A percentile compares a stretch with the other conserved stretches of the same genome.
These are phyloP conservation scores for Apodemus sylvaticus DNA, from an alignment of 2,113 vertebrate species.

Conservation along the genomic window DNA sequence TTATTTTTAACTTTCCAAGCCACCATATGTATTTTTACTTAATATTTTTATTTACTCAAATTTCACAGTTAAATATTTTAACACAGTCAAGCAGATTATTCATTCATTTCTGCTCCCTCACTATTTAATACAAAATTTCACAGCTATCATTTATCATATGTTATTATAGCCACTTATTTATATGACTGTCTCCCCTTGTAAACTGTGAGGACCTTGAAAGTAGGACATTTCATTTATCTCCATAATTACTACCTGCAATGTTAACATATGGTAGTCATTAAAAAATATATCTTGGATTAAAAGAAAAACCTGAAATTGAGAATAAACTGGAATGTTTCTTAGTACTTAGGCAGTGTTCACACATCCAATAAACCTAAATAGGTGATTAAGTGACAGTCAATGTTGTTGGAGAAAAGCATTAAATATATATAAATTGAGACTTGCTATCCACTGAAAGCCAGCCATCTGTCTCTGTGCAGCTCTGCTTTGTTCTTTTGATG, in stretches of 20 bases:
- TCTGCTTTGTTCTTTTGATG: conserved; percentile 41
- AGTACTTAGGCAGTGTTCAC: conserved; percentile 38
- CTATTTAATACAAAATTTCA: conserved; percentile 29
- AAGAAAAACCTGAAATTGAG: background rate
- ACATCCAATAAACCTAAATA: conserved; percentile 40
- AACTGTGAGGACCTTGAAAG: conserved; percentile 58
- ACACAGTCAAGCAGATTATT: background rate
- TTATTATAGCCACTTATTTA: conserved; percentile 53
- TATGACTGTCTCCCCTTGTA: conserved; percentile 33
- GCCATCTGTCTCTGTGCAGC: background rate
- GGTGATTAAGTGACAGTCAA: conserved; percentile 38
- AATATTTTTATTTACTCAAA: background rate
- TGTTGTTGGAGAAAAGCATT: conserved; percentile 39
- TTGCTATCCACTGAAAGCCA: conserved; percentile 11
- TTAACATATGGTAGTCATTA: conserved; percentile 62
- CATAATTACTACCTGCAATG: conserved; percentile 38
- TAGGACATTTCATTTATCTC: conserved; percentile 57
- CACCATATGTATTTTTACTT: conserved; percentile 18
- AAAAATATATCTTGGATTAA: conserved; percentile 5
- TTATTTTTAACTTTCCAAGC: background rate
- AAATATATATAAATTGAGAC: conserved; percentile 37
- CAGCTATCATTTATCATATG: conserved; percentile 53
- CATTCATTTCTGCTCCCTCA: conserved; percentile 21
- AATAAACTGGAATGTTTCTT: conserved; percentile 43
- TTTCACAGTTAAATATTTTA: conserved; percentile 34